Conservation (phyloP, 2,888 invertebrate species). For the Eurytoma adleriae region DNA sequence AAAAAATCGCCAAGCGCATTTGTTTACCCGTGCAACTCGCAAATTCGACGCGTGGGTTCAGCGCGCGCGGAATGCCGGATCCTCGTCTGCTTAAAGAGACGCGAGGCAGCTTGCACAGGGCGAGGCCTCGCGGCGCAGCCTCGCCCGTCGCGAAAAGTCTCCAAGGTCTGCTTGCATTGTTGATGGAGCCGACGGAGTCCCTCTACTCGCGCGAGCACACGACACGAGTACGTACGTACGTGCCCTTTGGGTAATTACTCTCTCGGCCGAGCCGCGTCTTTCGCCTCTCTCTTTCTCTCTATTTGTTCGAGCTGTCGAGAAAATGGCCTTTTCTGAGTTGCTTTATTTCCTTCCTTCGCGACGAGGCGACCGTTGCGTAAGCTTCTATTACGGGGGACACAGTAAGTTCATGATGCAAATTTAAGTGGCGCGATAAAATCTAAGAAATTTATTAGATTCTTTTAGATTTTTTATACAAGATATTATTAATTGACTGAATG, state of each 20-base stretch:
- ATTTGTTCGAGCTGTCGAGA: not conserved
- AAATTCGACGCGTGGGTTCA: too few relatives aligned
- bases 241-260: constrained; percentile 37
- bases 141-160: constrained; percentile 18
- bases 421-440: too few relatives aligned
- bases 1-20: too few relatives aligned
- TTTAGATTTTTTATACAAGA: too few relatives aligned
- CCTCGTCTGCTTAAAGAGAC: not conserved
- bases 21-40: too few relatives aligned
- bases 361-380: too few relatives aligned
- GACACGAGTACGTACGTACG: not conserved
- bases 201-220: not conserved
- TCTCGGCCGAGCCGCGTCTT: constrained; percentile 1
- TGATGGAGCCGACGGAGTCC: constrained; percentile 7
- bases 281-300: not conserved
- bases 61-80: not conserved
- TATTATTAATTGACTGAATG: too few relatives aligned
- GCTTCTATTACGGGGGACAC: too few relatives aligned
- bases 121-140: not conserved
- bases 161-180: constrained; percentile 26
- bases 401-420: too few relatives aligned
- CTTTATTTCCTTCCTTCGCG: too few relatives aligned
- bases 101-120: not conserved
- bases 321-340: too few relatives aligned
- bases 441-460: too few relatives aligned